Percentiles rank a stretch among this genome's conserved stretches.
Conservation (phyloP, 2,888 invertebrate species). For the Trachelus troglodyta region DNA sequence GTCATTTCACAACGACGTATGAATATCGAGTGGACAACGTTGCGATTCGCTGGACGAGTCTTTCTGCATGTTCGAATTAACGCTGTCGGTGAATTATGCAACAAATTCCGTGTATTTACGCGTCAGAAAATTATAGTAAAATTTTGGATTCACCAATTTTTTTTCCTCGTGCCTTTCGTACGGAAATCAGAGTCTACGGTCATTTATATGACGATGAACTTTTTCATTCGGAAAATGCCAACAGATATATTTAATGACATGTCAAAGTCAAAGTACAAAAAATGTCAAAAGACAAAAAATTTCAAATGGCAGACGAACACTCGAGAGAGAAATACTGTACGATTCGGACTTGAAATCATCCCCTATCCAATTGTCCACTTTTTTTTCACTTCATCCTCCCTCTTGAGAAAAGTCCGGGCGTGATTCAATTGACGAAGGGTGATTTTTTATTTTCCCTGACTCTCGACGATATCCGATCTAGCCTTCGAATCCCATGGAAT, state of each 20-base stretch:
- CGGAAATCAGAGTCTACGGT: neutral
- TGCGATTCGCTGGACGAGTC: neutral
- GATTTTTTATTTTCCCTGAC: neutral
- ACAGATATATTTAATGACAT: no score
- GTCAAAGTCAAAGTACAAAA: neutral
- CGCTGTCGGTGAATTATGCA: neutral
- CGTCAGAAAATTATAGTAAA: neutral
- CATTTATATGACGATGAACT: no score
- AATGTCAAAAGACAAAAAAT: neutral
- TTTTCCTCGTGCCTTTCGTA: neutral
- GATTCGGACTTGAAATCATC: neutral
- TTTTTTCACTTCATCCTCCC: neutral
- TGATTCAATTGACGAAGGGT: neutral
- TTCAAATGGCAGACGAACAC: neutral
- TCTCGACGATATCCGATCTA: neutral
- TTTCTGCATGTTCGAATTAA: neutral
- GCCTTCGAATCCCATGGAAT: neutral
- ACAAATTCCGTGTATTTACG: neutral
- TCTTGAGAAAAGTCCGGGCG: neutral
- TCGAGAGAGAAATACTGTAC: neutral
- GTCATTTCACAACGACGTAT: neutral
- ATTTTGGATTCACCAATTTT: neutral
- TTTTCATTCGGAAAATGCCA: no score
- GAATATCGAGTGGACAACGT: neutral
- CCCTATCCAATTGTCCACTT: neutral